Percentiles rank a stretch among this genome's conserved stretches.
Conservation (phyloP, 2,113 vertebrate species). For the Proteles cristata region DNA sequence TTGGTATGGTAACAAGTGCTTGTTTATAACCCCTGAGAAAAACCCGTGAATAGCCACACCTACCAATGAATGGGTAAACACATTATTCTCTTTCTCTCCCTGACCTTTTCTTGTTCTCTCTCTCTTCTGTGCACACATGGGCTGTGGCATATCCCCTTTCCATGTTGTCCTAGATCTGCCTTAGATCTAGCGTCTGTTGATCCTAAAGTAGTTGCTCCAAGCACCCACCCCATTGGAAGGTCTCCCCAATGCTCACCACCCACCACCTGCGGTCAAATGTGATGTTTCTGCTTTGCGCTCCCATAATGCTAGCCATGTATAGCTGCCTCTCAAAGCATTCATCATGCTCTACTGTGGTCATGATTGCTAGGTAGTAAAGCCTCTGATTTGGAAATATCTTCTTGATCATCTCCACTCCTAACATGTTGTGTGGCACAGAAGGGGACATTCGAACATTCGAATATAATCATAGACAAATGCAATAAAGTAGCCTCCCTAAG, state of each 20-base stretch:
- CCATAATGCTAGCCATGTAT: not conserved
- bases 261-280: fast-evolving
- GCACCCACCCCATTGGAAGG: not conserved
- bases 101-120: not conserved
- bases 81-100: not conserved
- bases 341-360: not conserved
- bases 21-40: not conserved
- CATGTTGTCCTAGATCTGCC: not conserved
- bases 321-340: not conserved
- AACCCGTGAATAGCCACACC: not conserved
- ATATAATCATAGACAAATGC: not conserved
- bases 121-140: not conserved
- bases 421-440: not conserved
- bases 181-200: not conserved
- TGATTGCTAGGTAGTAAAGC: not conserved
- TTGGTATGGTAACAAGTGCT: not conserved
- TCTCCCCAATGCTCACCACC: not conserved
- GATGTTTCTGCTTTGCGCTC: not conserved
- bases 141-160: not conserved
- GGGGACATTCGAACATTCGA: not conserved
- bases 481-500: not conserved
- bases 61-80: not conserved
- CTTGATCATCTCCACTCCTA: not conserved
- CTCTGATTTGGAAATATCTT: not conserved
- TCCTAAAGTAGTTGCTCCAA: not conserved